Conservation (phyloP, 2,888 invertebrate species). For the Petrophora chlorosata region DNA sequence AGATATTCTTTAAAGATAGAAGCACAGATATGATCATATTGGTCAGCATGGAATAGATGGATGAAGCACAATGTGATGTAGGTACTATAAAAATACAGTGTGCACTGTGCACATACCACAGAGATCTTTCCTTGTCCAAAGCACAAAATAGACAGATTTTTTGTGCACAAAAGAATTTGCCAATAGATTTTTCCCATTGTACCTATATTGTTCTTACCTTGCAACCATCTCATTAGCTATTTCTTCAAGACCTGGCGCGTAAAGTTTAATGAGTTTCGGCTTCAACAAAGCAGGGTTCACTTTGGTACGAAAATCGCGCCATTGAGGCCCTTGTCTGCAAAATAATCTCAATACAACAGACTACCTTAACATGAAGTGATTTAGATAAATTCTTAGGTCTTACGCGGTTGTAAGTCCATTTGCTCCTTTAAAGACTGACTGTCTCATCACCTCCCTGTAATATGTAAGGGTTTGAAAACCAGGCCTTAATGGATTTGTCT, state of each 20-base stretch:
- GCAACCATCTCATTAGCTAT: constrained; percentile 71
- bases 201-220: constrained; percentile 47
- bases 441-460: constrained; percentile 62
- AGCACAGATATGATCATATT: too few species aligned
- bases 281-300: constrained; percentile 87
- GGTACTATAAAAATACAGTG: too few species aligned
- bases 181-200: too few species aligned
- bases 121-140: too few species aligned
- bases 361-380: too few species aligned
- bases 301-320: constrained; percentile 86
- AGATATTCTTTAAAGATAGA: too few species aligned
- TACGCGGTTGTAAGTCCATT: constrained; percentile 71
- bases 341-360: not conserved
- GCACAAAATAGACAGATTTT: too few species aligned
- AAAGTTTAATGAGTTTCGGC: constrained; percentile 82
- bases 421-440: constrained; percentile 60
- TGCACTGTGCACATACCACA: too few species aligned
- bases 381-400: constrained; percentile 35
- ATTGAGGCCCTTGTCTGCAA: constrained; percentile 85
- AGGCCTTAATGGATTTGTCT: constrained; percentile 64
- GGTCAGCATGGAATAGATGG: too few species aligned
- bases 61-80: too few species aligned
- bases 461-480: constrained; percentile 66
- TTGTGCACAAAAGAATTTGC: too few species aligned
- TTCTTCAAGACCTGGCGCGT: constrained; percentile 73